Base-by-base conservation (phyloP, 2,113 vertebrate genomes). In the Apteryx mantelli region DNA sequence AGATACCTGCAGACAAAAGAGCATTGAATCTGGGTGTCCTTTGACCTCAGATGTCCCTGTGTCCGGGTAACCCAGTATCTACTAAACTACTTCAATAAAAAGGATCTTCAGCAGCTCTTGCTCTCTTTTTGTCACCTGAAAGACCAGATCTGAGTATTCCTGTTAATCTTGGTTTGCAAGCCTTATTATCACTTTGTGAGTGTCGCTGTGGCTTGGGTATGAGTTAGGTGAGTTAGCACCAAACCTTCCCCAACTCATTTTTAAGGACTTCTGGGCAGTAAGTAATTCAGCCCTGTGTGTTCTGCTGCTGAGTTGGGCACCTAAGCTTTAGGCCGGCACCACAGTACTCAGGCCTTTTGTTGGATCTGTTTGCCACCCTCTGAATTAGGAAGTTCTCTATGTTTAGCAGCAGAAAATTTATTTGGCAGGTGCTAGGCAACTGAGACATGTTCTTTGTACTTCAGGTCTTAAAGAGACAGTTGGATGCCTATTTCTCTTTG, bases 391-490 rank as follows among this genome's bases (percentile, higher is more conserved):
- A 63, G 36, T 32, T 93, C 53, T 93, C 40, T 61, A 9, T 52
- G 79, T 76, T 79, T 82, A 91, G 82, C 52, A 93, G 71, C 7
- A 12, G 60, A 34, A 86, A 95, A 61, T 38, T 5, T 42, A 50
- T 77, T 42, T 86, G 88, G 53, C 58, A 83, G 34, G 34, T 58
- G 53, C 88, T 92, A 93, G 73, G 73, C 58, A 95, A 91, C 80
- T 34, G 80, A 70, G 34, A 78, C 36, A 15, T 66, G 30, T 70
- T 93, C 92, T 90, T 94, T 44, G 53, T 71, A 55, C 16, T 92
- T 88, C 74, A 71, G 38, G 46, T 71, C 32, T 75, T 66, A 77
- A 87, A 93, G 87, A 79, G 56, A 12, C 26, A 73, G n/a, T 48
- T 64, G 60, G 70, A 44, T 26, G 24, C 11, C 40, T 61, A 2